Conservation (phyloP, 2,113 vertebrate genomes). For the Cavia aperea region DNA sequence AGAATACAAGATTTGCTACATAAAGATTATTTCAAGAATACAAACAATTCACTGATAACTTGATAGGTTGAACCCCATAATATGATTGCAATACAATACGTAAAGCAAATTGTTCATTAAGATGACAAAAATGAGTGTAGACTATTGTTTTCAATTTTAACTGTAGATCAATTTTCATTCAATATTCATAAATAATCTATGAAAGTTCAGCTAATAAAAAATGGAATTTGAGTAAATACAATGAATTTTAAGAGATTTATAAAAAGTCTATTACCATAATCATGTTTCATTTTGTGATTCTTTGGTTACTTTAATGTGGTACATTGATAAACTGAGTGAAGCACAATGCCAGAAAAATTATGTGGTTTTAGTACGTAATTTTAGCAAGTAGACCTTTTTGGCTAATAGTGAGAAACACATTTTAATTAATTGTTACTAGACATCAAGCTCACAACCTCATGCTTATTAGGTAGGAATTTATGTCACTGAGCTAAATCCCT, state of each 20-base stretch:
- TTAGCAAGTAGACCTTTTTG: neutral
- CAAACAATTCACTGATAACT: neutral
- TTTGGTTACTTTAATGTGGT: neutral
- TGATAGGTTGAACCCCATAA: neutral
- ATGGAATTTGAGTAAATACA: neutral
- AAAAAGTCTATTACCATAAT: neutral
- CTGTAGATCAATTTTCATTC: neutral
- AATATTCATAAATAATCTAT: neutral
- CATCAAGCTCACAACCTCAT: too few relatives aligned
- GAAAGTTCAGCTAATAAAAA: neutral
- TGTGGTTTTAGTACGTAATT: neutral
- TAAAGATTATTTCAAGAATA: neutral
- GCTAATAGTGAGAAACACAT: too few relatives aligned
- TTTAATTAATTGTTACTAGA: too few relatives aligned
- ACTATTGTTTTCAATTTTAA: neutral
- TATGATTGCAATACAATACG: neutral
- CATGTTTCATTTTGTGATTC: neutral
- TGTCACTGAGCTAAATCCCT: too few relatives aligned
- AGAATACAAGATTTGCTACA: neutral
- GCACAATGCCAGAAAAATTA: neutral
- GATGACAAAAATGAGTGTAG: neutral
- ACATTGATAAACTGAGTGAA: neutral
- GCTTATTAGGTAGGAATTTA: too few relatives aligned
- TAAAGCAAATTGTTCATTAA: neutral
- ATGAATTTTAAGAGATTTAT: neutral